A percentile compares a stretch with the other conserved stretches of the same genome.
These are phyloP conservation scores for Nomada fucata DNA, from an alignment of 2,888 invertebrate species.

Conservation along the genomic window DNA sequence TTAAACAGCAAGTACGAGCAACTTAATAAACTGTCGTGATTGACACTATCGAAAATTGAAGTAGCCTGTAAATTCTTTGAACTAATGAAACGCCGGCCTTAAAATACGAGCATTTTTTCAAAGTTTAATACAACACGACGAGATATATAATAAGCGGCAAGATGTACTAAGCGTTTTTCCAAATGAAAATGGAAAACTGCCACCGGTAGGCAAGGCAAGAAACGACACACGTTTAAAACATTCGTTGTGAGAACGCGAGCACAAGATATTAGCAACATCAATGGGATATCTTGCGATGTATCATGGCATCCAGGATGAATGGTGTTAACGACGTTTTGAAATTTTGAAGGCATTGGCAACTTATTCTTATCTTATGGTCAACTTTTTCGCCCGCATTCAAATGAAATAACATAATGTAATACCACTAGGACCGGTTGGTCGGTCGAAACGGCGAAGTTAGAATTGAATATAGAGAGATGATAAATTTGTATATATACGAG, in stretches of 20 bases:
- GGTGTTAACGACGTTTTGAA: conserved; percentile 59
- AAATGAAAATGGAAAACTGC: conserved; percentile 33
- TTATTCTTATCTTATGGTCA: conserved; percentile 52
- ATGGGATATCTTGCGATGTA: conserved; percentile 73
- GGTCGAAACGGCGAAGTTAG: conserved; percentile 22
- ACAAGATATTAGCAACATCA: conserved; percentile 40
- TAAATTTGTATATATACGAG: conserved; percentile 49
- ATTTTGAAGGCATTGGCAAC: conserved; percentile 82
- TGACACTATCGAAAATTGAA: conserved; percentile 1
- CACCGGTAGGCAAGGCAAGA: conserved; percentile 36
- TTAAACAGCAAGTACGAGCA: not conserved
- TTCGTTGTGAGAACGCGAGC: conserved; percentile 3
- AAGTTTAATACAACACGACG: not conserved
- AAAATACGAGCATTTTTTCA: not conserved
- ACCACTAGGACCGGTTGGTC: conserved; percentile 18
- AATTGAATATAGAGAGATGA: conserved; percentile 19
- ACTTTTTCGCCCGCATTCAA: conserved; percentile 32
- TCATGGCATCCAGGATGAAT: conserved; percentile 25
- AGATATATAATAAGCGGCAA: not conserved
- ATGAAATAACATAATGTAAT: not conserved
- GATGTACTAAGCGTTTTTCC: not conserved
- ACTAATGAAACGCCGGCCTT: conserved; percentile 1
- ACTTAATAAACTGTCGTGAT: conserved; percentile 1
- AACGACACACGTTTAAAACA: conserved; percentile 1
- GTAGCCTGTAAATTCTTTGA: not conserved